phyloP scores from a whole-genome alignment of 2,888 invertebrate species.

The Bursaphelenchus okinawaensis region DNA sequence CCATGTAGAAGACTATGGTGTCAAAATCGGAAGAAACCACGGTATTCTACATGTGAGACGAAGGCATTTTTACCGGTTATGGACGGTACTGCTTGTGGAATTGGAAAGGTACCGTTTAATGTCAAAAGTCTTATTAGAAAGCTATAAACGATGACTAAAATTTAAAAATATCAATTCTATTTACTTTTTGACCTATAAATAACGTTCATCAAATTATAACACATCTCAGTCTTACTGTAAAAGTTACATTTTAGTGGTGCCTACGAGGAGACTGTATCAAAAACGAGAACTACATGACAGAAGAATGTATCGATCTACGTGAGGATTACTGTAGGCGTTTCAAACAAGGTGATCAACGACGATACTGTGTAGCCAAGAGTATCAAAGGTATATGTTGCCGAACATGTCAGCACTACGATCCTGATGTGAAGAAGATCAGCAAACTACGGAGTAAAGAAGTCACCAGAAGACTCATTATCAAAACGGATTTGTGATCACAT shows the following conservation, averaged over 20 bases:
- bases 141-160: neutral
- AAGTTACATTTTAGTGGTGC: slow-evolving; percentile 43
- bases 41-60: slow-evolving; percentile 47
- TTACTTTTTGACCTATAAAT: too few species aligned
- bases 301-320: slow-evolving; percentile 6
- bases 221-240: too few species aligned
- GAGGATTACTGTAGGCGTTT: slow-evolving; percentile 17
- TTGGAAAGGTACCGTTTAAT: slow-evolving; percentile 31
- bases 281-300: slow-evolving; percentile 21
- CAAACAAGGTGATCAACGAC: slow-evolving; percentile 6
- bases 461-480: neutral
- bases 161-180: slow-evolving; percentile 1
- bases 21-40: slow-evolving; percentile 38
- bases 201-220: too few species aligned
- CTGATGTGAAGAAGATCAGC: neutral
- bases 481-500: slow-evolving; percentile 9
- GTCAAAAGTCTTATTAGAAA: neutral
- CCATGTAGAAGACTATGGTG: slow-evolving; percentile 51
- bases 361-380: slow-evolving; percentile 13
- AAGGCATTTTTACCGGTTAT: slow-evolving; percentile 50
- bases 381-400: slow-evolving; percentile 20
- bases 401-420: slow-evolving; percentile 13
- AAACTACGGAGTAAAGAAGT: neutral
- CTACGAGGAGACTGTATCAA: slow-evolving; percentile 42
- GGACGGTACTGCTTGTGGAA: slow-evolving; percentile 51